These are phyloP conservation scores for Pristionchus entomophagus DNA, from an alignment of 2,888 invertebrate genomes.

Conservation along the genomic window DNA sequence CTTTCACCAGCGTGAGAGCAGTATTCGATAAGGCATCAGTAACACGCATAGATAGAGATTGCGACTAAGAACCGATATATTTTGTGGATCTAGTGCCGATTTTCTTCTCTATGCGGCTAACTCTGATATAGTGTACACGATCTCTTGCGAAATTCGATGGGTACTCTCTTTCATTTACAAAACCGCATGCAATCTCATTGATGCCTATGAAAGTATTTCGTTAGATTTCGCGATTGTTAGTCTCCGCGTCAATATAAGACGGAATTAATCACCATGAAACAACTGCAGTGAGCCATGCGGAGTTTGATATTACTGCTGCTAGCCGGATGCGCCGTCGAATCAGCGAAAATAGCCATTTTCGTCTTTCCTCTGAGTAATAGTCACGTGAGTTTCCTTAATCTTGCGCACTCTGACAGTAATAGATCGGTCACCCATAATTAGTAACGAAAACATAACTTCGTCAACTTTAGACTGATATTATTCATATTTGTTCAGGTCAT, in stretches of 20 bases:
- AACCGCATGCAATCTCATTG: too few relatives aligned
- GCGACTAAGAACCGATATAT: background rate
- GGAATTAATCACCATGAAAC: too few relatives aligned
- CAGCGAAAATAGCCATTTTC: slow-evolving; percentile 36
- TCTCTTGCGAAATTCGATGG: background rate
- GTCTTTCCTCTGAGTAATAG: slow-evolving; percentile 29
- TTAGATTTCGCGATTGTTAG: background rate
- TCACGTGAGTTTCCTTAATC: slow-evolving; percentile 9
- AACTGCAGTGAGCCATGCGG: background rate
- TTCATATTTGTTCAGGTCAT: slow-evolving; percentile 16
- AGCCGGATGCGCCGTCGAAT: background rate
- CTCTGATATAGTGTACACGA: background rate
- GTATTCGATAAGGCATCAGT: background rate
- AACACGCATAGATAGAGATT: slow-evolving; percentile 17
- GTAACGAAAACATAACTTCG: too few relatives aligned
- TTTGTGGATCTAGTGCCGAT: background rate
- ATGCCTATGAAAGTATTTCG: too few relatives aligned
- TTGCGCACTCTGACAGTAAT: background rate
- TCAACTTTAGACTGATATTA: too few relatives aligned
- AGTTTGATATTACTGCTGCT: background rate
- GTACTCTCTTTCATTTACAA: too few relatives aligned
- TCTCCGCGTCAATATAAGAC: background rate
- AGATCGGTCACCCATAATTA: background rate
- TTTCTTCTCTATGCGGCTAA: background rate
- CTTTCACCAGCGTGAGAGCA: too few relatives aligned